A percentile compares a stretch with the other conserved stretches of the same genome.
Evolutionary conservation across 53 echinoderm and acorn worm species (phyloP).

Genomic region (Zoroaster sp.): DNA sequence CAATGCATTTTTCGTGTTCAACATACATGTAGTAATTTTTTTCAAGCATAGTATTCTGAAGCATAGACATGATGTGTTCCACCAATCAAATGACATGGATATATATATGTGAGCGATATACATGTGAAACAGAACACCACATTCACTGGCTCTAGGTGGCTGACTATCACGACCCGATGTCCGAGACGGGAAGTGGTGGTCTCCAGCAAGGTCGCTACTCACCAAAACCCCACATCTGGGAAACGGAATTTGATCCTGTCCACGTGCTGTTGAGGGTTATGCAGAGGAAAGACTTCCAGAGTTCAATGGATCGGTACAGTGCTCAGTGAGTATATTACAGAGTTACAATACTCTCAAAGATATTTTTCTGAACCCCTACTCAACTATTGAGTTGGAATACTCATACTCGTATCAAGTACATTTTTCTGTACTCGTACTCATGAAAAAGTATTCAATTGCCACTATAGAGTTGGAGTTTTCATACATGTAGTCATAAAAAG

Average conservation of each 20-base stretch:
- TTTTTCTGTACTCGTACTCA: no score
- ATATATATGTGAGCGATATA: background rate
- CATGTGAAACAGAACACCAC: background rate
- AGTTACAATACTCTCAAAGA: no score
- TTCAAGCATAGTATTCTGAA: no score
- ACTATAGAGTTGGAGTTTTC: no score
- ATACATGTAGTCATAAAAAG: background rate
- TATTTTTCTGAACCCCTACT: background rate
- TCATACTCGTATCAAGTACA: no score
- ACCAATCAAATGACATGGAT: background rate
- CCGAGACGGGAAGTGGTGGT: slow-evolving; percentile 63
- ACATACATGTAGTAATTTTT: no score
- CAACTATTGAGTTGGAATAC: background rate
- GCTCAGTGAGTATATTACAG: slow-evolving; percentile 92
- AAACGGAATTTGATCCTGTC: slow-evolving; percentile 86
- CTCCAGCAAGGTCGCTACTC: slow-evolving; percentile 90
- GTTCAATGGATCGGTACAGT: slow-evolving; percentile 82
- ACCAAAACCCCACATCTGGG: slow-evolving; percentile 85
- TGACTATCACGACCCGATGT: slow-evolving; percentile 80
- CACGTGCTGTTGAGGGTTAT: slow-evolving; percentile 83
- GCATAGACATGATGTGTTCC: no score
- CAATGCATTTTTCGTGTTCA: no score
- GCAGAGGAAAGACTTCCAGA: slow-evolving; percentile 93
- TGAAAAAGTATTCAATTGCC: no score
- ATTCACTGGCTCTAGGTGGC: slow-evolving; percentile 62